Conservation (phyloP, 2,797 vertebrate species). For the Falco peregrinus region DNA sequence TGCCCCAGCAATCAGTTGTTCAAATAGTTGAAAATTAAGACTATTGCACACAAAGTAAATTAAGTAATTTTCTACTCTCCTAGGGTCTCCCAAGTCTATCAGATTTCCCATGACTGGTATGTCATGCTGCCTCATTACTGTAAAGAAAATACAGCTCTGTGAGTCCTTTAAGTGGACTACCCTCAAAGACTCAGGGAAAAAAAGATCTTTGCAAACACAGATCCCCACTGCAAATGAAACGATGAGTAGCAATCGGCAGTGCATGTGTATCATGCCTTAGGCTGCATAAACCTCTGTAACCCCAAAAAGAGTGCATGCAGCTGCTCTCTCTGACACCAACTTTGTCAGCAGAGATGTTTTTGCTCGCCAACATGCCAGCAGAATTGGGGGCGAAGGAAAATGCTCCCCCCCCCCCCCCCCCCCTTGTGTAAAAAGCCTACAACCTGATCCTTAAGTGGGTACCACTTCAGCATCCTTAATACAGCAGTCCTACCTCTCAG, state of each 20-base stretch:
- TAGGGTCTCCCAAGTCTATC: conserved; percentile 50
- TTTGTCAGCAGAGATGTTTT: not conserved
- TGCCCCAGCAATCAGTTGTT: conserved; percentile 65
- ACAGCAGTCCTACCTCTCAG: not conserved
- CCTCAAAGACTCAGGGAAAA: not conserved
- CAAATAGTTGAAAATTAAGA: conserved; percentile 69
- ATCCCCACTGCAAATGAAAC: not conserved
- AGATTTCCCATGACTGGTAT: conserved; percentile 10
- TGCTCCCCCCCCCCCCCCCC: not conserved
- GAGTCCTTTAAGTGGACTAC: not conserved
- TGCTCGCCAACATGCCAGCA: not conserved
- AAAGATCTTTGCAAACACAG: not conserved
- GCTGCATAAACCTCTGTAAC: not conserved
- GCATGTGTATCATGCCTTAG: not conserved
- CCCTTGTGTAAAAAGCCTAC: not conserved
- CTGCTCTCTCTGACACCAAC: not conserved
- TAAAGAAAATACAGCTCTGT: conserved; percentile 35
- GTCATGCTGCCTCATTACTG: conserved; percentile 23
- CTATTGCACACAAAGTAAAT: conserved; percentile 58
- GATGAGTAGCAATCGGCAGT: not conserved
- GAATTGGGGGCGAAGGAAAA: not conserved
- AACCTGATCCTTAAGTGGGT: not conserved
- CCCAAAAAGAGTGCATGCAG: not conserved
- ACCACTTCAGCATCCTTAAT: not conserved
- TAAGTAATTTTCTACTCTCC: conserved; percentile 63